Percentiles rank a stretch among this genome's conserved stretches.
phyloP scores from a whole-genome alignment of 2,113 vertebrate species.

The Holacanthus passer region DNA sequence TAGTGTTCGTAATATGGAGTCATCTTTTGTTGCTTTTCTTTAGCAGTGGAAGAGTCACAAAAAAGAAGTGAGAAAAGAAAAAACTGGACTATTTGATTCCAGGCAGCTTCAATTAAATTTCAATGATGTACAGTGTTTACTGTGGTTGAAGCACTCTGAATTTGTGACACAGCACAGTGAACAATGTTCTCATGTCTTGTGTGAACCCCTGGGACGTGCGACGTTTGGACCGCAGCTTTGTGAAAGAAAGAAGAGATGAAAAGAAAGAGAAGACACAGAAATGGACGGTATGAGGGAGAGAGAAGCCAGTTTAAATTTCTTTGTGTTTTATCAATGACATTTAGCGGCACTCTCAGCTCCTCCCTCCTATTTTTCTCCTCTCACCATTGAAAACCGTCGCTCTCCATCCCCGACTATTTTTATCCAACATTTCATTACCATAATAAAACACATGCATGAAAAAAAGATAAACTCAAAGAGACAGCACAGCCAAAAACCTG shows the following conservation, averaged over 20 bases:
- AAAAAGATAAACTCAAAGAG: conserved; percentile 82
- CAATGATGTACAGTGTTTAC: conserved; percentile 5
- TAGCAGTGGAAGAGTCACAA: neutral
- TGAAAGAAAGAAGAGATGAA: conserved; percentile 42
- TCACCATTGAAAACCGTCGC: conserved; percentile 67
- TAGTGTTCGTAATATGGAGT: neutral
- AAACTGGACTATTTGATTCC: conserved; percentile 18
- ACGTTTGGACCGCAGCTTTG: conserved; percentile 20
- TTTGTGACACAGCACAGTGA: conserved; percentile 9
- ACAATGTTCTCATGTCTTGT: conserved; percentile 44
- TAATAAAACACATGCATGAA: conserved; percentile 83
- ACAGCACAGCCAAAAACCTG: conserved; percentile 80
- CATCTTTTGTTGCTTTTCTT: neutral
- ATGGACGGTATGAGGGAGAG: conserved; percentile 1
- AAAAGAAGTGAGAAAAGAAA: neutral
- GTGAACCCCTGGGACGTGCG: conserved; percentile 46
- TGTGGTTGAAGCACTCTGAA: conserved; percentile 1
- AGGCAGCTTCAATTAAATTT: neutral
- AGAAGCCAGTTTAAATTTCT: conserved; percentile 51
- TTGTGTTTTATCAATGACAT: conserved; percentile 76
- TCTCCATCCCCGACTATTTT: conserved; percentile 75
- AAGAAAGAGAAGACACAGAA: conserved; percentile 16
- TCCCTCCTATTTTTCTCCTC: conserved; percentile 45
- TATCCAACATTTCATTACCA: conserved; percentile 79
- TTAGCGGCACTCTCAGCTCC: conserved; percentile 40